phyloP scores from a whole-genome alignment of 2,888 invertebrate species.

The Elysia crispata region DNA sequence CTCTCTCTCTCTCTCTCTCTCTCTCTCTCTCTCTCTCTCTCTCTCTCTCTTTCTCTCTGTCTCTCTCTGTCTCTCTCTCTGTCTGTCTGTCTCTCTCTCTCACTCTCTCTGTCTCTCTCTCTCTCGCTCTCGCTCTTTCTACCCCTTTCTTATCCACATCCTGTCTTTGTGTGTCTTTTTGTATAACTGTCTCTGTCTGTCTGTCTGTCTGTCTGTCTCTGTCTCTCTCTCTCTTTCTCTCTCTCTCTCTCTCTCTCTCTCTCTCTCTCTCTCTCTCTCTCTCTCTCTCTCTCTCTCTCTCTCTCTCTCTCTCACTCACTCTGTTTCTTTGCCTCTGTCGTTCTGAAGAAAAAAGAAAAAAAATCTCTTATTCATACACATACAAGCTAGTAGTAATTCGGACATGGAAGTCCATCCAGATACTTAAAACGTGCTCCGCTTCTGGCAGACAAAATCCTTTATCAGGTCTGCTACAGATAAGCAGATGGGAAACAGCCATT shows the following conservation, averaged over 20 bases:
- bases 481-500: too few species aligned
- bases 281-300: slow-evolving; percentile 22
- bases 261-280: slow-evolving; percentile 25
- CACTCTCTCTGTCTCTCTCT: slow-evolving; percentile 21
- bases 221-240: slow-evolving; percentile 11
- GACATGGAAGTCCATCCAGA: too few species aligned
- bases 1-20: background rate
- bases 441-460: too few species aligned
- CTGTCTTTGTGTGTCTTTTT: slow-evolving; percentile 9
- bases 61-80: background rate
- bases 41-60: background rate
- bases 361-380: too few species aligned
- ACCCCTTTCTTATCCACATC: background rate
- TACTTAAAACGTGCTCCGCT: too few species aligned
- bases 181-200: slow-evolving; percentile 5
- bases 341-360: too few species aligned
- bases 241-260: slow-evolving; percentile 4
- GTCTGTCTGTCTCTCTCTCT: background rate
- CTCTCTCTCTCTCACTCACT: background rate
- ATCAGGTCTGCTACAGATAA: too few species aligned
- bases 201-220: slow-evolving; percentile 19
- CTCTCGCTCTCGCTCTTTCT: background rate
- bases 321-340: background rate
- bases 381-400: too few species aligned
- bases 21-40: background rate